These are phyloP conservation scores for Hyposmocoma kahamanoa DNA, from an alignment of 1,140 invertebrate genomes.

Conservation along the genomic window DNA sequence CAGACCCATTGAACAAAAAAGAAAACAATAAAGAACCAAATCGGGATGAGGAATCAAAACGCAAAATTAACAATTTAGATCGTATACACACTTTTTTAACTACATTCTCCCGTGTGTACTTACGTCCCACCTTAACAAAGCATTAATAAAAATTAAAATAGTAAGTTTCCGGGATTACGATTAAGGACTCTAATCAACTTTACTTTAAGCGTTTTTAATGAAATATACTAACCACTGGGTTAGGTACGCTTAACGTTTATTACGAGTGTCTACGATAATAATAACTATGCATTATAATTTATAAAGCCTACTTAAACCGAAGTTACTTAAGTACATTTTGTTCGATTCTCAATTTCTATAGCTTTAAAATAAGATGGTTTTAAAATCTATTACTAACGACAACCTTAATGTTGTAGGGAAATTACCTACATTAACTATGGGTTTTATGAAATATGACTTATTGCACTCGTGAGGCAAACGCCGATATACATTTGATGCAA, in stretches of 20 bases:
- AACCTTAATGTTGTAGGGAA: slow-evolving; percentile 43
- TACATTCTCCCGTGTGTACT: slow-evolving; percentile 30
- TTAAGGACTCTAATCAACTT: slow-evolving; percentile 54
- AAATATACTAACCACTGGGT: slow-evolving; percentile 56
- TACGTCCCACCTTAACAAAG: slow-evolving; percentile 10
- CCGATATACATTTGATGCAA: not conserved
- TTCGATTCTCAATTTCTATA: slow-evolving; percentile 55
- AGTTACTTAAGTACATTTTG: slow-evolving; percentile 72
- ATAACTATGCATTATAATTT: slow-evolving; percentile 69
- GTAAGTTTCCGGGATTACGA: slow-evolving; percentile 14
- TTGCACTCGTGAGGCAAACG: not conserved
- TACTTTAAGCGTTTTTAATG: slow-evolving; percentile 54
- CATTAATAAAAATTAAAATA: slow-evolving; percentile 3
- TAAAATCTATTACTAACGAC: slow-evolving; percentile 49
- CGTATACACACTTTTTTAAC: slow-evolving; percentile 50
- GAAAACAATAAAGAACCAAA: slow-evolving; percentile 20
- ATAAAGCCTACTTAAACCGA: slow-evolving; percentile 69
- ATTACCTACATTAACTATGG: not conserved
- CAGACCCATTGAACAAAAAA: slow-evolving; percentile 31
- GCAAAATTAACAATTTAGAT: slow-evolving; percentile 52
- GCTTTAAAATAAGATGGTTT: slow-evolving; percentile 48
- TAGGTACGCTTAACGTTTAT: slow-evolving; percentile 47
- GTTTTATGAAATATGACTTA: not conserved
- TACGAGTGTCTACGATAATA: slow-evolving; percentile 53
- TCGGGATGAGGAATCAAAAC: slow-evolving; percentile 31